Conservation (phyloP, 2,113 vertebrate species). For the Dendrocopos noguchii region DNA sequence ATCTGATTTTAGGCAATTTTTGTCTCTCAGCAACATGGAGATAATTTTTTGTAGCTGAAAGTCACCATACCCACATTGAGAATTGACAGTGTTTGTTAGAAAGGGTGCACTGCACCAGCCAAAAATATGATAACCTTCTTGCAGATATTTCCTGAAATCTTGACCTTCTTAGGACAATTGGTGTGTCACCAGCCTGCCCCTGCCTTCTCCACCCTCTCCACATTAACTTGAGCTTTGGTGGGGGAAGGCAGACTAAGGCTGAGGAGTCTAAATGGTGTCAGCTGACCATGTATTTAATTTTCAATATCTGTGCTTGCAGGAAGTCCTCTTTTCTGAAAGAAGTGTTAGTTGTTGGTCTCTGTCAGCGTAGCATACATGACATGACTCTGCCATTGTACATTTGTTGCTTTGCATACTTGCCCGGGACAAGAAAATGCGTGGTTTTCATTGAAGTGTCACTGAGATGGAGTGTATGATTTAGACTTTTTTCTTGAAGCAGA, state of each 20-base stretch:
- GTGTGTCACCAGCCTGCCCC: neutral
- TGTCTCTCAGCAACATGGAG: neutral
- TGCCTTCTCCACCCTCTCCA: neutral
- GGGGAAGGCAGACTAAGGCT: neutral
- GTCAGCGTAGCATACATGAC: neutral
- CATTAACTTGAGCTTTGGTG: neutral
- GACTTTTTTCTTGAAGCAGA: constrained; percentile 22
- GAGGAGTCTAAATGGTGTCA: neutral
- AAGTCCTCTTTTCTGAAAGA: neutral
- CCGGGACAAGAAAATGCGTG: neutral
- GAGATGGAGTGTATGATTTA: neutral
- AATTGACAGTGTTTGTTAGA: neutral
- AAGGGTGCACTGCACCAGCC: accelerated
- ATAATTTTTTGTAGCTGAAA: neutral
- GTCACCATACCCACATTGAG: neutral
- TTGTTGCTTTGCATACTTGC: neutral
- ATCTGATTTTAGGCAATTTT: neutral
- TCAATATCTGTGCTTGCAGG: neutral
- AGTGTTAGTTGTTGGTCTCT: neutral
- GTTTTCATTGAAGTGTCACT: neutral
- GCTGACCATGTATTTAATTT: neutral
- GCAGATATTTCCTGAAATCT: neutral
- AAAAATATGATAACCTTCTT: neutral
- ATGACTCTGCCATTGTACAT: neutral
- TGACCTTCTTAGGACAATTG: neutral